phyloP scores from a whole-genome alignment of 2,113 vertebrate genomes.

The Brachypodius melanocephalos region DNA sequence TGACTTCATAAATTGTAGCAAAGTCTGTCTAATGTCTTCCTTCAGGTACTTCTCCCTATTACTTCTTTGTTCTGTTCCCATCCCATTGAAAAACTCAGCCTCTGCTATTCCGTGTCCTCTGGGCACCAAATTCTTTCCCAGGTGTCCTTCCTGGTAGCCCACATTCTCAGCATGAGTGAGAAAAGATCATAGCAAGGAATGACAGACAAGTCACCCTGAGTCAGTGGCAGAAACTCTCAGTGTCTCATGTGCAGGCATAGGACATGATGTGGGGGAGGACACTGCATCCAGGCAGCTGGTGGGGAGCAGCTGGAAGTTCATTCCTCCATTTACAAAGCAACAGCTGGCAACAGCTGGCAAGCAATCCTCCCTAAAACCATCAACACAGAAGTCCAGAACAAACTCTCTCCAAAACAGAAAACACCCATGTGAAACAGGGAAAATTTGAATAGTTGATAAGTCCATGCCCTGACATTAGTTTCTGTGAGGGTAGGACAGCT shows the following conservation, averaged over 20 bases:
- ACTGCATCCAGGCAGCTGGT: neutral
- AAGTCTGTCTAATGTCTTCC: neutral
- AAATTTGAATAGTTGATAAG: neutral
- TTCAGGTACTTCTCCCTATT: neutral
- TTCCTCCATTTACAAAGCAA: neutral
- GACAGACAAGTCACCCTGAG: neutral
- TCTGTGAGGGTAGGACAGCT: neutral
- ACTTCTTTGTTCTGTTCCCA: neutral
- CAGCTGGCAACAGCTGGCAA: neutral
- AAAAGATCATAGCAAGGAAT: neutral
- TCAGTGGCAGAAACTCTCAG: neutral
- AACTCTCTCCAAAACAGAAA: neutral
- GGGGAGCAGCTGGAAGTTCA: neutral
- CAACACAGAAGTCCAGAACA: neutral
- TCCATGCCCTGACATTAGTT: neutral
- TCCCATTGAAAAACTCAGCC: neutral
- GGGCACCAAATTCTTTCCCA: neutral
- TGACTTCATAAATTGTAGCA: neutral
- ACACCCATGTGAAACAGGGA: neutral
- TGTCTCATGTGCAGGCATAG: neutral
- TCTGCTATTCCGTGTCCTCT: neutral
- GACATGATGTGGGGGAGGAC: neutral
- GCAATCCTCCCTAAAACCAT: neutral
- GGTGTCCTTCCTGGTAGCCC: neutral
- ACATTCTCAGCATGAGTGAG: neutral